Evolutionary conservation across 30 jellyfish, hydroid and myxozoan species (phyloP).

Genomic region (Rhopilema esculentum): DNA sequence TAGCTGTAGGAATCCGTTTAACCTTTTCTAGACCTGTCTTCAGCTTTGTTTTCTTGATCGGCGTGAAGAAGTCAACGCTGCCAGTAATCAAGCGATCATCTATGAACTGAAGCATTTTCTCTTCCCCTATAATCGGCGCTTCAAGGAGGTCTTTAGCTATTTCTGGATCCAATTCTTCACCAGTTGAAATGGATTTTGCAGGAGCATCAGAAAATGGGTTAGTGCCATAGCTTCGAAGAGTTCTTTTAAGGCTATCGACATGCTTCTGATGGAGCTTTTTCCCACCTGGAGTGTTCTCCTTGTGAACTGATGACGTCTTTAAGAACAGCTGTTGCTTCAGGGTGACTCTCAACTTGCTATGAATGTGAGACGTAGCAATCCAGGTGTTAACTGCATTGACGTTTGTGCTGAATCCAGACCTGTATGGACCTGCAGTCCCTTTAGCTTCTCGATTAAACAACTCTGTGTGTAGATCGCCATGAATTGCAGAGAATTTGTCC

Average conservation of each 20-base stretch:
- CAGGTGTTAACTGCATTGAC: slow-evolving; percentile 47
- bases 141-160: slow-evolving; percentile 41
- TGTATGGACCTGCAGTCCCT: slow-evolving; percentile 68
- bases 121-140: slow-evolving; percentile 51
- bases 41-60: slow-evolving; percentile 57
- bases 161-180: slow-evolving; percentile 51
- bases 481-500: slow-evolving; percentile 51
- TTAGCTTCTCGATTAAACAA: slow-evolving; percentile 47
- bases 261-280: slow-evolving; percentile 54
- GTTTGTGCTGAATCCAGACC: slow-evolving; percentile 54
- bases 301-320: slow-evolving; percentile 61
- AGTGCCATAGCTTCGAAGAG: slow-evolving; percentile 47
- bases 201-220: slow-evolving; percentile 46
- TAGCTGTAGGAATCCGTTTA: slow-evolving; percentile 30
- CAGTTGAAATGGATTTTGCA: slow-evolving; percentile 54
- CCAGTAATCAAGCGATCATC: slow-evolving; percentile 60
- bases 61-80: slow-evolving; percentile 51
- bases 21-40: slow-evolving; percentile 40
- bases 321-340: slow-evolving; percentile 47
- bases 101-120: slow-evolving; percentile 54
- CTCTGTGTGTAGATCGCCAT: slow-evolving; percentile 63
- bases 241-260: slow-evolving; percentile 50
- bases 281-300: slow-evolving; percentile 54
- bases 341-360: slow-evolving; percentile 38
- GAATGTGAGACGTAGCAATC: slow-evolving; percentile 53